These are phyloP conservation scores for Zaprionus inermis DNA, from an alignment of 1,140 invertebrate species.

Conservation along the genomic window DNA sequence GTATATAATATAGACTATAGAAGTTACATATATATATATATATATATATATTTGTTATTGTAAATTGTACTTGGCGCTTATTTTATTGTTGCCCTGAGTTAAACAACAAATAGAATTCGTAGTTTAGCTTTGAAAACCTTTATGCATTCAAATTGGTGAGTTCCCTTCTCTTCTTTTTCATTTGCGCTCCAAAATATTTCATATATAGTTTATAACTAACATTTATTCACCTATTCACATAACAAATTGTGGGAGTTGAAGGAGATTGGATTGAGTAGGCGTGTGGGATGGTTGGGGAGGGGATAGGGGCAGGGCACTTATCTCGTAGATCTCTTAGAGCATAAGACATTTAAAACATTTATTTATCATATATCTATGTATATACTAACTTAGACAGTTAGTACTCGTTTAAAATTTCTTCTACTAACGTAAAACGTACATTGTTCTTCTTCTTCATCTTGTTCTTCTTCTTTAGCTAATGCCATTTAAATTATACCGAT, in stretches of 20 bases:
- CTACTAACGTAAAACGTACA: conserved; percentile 31
- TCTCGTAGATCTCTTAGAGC: conserved; percentile 21
- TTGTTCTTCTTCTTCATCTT: conserved; percentile 25
- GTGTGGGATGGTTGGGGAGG: neutral
- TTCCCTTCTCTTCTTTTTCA: neutral
- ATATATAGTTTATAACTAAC: conserved; percentile 31
- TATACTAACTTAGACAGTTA: neutral
- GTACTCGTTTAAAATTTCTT: conserved; percentile 14
- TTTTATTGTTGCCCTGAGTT: conserved; percentile 38
- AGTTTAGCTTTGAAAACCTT: conserved; percentile 18
- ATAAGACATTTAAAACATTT: conserved; percentile 48
- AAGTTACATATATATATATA: conserved; percentile 31
- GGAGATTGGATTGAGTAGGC: neutral
- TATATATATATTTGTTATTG: conserved; percentile 41
- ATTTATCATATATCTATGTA: neutral
- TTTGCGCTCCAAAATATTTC: conserved; percentile 22
- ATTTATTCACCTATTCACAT: conserved; percentile 37
- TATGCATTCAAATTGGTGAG: conserved; percentile 14
- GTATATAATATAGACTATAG: conserved; percentile 32
- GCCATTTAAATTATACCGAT: conserved; percentile 41
- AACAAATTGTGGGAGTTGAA: conserved; percentile 22
- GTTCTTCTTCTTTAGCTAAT: conserved; percentile 1
- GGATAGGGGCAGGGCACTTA: neutral
- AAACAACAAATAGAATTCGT: conserved; percentile 30
- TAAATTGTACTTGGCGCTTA: conserved; percentile 73